Evolutionary conservation across 1,140 invertebrate species (phyloP), one percentile per base, ranked within the genome.

Genomic region (Helicoverpa armigera): DNA sequence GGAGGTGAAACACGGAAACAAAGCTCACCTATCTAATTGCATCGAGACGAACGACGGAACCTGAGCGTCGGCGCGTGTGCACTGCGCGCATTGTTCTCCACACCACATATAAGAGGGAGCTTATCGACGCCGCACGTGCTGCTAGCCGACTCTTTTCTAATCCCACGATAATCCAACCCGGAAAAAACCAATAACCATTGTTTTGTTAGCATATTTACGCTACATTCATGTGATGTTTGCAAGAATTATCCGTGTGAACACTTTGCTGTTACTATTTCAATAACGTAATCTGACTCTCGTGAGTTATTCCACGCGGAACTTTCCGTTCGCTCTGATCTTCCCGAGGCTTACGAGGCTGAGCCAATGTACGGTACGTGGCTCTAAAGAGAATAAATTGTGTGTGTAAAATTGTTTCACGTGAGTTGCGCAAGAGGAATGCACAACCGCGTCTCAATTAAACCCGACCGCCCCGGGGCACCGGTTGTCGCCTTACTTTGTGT

Each of bases 121-220:
- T 89, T 89, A 90, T 87, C 88, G 85, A 80, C 65, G 50, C 56
- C 82, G 86, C 90, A 88, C 91, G 90, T 91, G 91, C 86, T 80
- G 58, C 51, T 69, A 77, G 67, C 69, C 85, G 72, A 79, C 84
- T 88, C 80, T 65, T 14, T 72, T 79, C 84, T 92, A 91, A 94
- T 90, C 89, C 89, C 80, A 85, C 83, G 87, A 76, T 93, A 93
- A 94, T 92, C 92, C 88, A 54, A 89, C 88, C 88, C 89, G 89
- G 91, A 91, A 94, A 92, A 92, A 90, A 89, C 85, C 85, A 87
- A 88, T 89, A 88, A 85, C 87, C 88, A 90, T 91, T 94, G 92
- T 90, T 89, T 87, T 89, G 74, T 81, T 81, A 87, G 85, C 83
- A 85, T 89, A 87, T 92, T 90, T 89, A 85, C 87, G 87, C 74